Evolutionary conservation across 1,140 invertebrate species (phyloP).

Genomic region (Sipha flava): DNA sequence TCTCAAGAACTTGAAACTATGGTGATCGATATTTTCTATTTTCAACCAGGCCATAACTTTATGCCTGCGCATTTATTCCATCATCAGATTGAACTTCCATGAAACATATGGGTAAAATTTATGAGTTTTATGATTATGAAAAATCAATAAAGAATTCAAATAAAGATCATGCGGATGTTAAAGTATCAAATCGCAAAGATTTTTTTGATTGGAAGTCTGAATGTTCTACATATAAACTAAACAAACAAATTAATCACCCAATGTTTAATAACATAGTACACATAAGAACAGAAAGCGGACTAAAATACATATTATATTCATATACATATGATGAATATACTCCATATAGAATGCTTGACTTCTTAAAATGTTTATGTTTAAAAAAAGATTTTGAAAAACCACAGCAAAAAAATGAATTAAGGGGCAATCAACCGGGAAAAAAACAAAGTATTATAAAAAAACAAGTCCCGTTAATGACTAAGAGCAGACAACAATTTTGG

Average conservation of each 20-base stretch:
- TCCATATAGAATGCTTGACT: neutral
- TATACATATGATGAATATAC: neutral
- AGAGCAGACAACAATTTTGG: neutral
- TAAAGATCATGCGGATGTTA: too few species aligned
- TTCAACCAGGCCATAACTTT: too few species aligned
- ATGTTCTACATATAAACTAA: neutral
- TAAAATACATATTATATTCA: neutral
- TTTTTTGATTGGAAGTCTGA: too few species aligned
- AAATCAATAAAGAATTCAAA: too few species aligned
- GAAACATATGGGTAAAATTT: too few species aligned
- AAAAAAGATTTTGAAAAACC: neutral
- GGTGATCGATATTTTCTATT: too few species aligned
- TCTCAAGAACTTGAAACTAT: too few species aligned
- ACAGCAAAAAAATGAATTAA: neutral
- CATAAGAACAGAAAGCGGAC: neutral
- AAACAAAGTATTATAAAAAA: neutral
- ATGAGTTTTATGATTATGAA: too few species aligned
- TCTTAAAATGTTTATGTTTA: neutral
- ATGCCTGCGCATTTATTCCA: too few species aligned
- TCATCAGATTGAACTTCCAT: too few species aligned
- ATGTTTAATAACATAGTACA: neutral
- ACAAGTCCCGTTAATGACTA: neutral
- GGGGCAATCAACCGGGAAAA: neutral
- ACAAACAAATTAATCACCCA: neutral
- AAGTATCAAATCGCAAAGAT: too few species aligned